Evolutionary conservation across 2,888 invertebrate species (phyloP), one percentile per base, ranked within the genome.

Genomic region (Agrotis clavis): DNA sequence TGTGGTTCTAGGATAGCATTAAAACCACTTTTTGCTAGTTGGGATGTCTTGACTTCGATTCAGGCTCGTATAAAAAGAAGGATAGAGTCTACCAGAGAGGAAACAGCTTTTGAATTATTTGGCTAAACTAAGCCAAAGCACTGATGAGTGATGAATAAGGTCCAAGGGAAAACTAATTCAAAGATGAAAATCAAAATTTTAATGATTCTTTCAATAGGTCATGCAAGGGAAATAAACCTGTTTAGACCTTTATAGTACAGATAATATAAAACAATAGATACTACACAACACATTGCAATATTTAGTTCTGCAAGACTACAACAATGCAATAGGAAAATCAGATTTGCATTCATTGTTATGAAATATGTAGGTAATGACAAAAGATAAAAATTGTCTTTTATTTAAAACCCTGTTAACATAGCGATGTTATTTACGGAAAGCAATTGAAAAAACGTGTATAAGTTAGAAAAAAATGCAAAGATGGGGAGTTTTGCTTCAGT

Each of bases 271-370:
- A 84, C 82, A 82, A 77, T 86, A 73, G 74, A 63, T 67, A 74
- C 63, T 71, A 69, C 71, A 71, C 62, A 69, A 72, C 53, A 75
- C 81, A 64, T 86, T 81, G 79, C 74, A 72, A 68, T 77, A 81
- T 75, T 74, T 76, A 57, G 76, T 74, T 76, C 68, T 74, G 74
- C 82, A 82, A 79, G 71, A 70, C 64, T 77, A 79, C 71, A 84
- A 84, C 85, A 82, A 84, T 82, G 75, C 73, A 61, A 77, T 67
- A 86, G 77, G 85, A 78, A 86, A 86, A 86, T 84, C 86, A 48
- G 86, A 86, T 84, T 84, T 84, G 84, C 75, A 75, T 75, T 71
- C 18, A 50, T 25, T 56, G 74, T 85, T 81, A 73, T 19, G 76
- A 79, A 86, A 84, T 76, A 57, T 62, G 48, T 73, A 57, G 41